phyloP scores from a whole-genome alignment of 2,113 vertebrate genomes.

The Nesospiza acunhae region DNA sequence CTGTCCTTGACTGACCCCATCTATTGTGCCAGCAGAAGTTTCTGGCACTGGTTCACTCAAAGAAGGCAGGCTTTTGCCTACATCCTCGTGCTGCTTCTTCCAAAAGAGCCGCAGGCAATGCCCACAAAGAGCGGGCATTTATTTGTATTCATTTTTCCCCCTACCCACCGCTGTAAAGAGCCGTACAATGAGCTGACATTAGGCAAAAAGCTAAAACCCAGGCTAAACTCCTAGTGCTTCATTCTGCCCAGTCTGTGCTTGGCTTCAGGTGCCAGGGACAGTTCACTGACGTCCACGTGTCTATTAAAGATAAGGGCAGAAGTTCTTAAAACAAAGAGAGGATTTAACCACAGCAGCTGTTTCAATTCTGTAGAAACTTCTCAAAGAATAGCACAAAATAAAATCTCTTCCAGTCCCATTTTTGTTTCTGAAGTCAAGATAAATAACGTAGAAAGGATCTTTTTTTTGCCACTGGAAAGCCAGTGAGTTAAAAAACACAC shows the following conservation, averaged over 20 bases:
- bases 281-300: neutral
- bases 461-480: neutral
- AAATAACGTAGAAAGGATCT: neutral
- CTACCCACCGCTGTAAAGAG: accelerated
- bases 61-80: neutral
- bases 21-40: neutral
- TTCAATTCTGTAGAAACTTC: neutral
- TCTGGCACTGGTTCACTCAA: neutral
- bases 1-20: neutral
- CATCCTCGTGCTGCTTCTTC: neutral
- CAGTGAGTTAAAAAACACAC: neutral
- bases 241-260: neutral
- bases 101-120: too few relatives aligned
- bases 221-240: neutral
- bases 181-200: neutral
- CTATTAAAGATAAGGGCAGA: neutral
- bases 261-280: neutral
- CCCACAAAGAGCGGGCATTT: too few relatives aligned
- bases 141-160: accelerated
- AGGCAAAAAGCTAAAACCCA: neutral
- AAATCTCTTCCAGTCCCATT: neutral
- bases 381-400: neutral
- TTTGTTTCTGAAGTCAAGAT: neutral
- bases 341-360: neutral
- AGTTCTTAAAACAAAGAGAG: neutral